Evolutionary conservation across 2,888 invertebrate species (phyloP).

Genomic region (Lithophane ornitopus): DNA sequence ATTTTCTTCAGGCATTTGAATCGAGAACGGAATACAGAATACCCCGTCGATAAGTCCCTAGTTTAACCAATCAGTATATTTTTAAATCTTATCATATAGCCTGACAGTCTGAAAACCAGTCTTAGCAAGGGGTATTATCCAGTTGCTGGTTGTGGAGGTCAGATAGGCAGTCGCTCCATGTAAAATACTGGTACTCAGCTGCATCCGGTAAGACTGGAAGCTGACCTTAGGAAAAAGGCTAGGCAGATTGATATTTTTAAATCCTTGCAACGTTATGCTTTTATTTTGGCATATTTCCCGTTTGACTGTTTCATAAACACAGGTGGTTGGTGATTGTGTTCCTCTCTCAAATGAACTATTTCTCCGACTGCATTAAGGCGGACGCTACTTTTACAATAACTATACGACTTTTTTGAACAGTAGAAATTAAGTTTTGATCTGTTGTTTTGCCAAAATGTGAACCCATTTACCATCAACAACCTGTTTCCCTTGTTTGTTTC

Average conservation of each 20-base stretch:
- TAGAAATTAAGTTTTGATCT: constrained; percentile 59
- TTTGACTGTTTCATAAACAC: constrained; percentile 7
- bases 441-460: constrained; percentile 67
- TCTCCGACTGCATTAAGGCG: constrained; percentile 41
- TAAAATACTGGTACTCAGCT: too few species aligned
- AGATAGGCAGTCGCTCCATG: too few species aligned
- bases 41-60: background rate
- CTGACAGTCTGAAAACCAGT: too few species aligned
- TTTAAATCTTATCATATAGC: background rate
- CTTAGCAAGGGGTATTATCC: too few species aligned
- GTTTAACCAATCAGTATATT: background rate
- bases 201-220: too few species aligned
- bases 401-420: constrained; percentile 64
- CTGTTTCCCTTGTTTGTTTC: constrained; percentile 44
- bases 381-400: constrained; percentile 46
- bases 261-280: background rate
- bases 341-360: constrained; percentile 42
- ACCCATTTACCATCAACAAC: constrained; percentile 67
- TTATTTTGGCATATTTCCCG: constrained; percentile 29
- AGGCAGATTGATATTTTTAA: background rate
- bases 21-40: background rate
- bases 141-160: too few species aligned
- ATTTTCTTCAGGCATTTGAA: background rate
- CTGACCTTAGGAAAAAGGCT: too few species aligned
- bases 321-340: constrained; percentile 55